Evolutionary conservation across 2,888 invertebrate genomes (phyloP), one percentile per base, ranked within the genome.

Genomic region (Tiliacea citrago): DNA sequence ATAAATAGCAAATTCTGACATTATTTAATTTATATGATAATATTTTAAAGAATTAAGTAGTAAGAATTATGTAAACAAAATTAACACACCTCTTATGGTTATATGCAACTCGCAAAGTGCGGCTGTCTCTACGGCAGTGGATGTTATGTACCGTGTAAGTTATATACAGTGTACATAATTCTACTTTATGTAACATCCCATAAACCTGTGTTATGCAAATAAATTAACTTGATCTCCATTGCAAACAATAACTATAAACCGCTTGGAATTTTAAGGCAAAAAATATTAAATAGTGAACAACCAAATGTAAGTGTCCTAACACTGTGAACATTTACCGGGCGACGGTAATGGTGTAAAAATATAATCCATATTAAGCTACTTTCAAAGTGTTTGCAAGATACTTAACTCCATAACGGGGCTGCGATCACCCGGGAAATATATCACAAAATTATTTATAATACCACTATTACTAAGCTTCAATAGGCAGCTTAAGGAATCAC

Each of bases 401-500:
- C 58, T 57, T 71, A 69, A 58, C 81, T 49, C 61, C 57, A 65
- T 45, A 57, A 58, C 18, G 53, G 51, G 24, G 75, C 45, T 63
- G 73, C 72, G 53, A 66, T 78, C 74, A 73, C 77, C 76, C 76
- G 76, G 77, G 57, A 68, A 77, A 80, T 79, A 71, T 75, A 76
- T 84, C 82, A 82, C 82, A 79, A 72, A 74, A 81, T 76, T 70
- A 79, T 77, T 77, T 75, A 77, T 82, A 86, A 76, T 82, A 82
- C 82, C 76, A 79, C 84, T 86, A 85, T 78, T 77, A 84, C 75
- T 88, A 88, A 82, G 89, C 87, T 88, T 89, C 81, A 88, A 88
- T 88, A 90, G 89, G 88, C 89, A 91, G 89, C 91, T 86, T 83
- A 86, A 86, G 79, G 84, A 88, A 91, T 91, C 90, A 91, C 89